These are phyloP conservation scores for Chaunax sp. DNA, from an alignment of 2,797 vertebrate genomes.

Conservation along the genomic window DNA sequence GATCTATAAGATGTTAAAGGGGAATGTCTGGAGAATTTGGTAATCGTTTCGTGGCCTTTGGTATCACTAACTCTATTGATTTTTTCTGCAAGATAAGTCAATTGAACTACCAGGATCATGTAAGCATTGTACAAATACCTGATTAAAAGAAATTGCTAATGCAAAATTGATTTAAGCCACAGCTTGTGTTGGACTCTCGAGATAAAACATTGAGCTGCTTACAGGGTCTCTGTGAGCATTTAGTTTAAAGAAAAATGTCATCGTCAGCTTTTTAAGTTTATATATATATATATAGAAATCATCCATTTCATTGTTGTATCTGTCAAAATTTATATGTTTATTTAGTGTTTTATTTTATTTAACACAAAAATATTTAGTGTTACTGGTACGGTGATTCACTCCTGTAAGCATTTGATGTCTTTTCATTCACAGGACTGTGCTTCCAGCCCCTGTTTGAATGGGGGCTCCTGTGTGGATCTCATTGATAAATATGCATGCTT, in stretches of 20 bases:
- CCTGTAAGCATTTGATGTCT: slow-evolving; percentile 19
- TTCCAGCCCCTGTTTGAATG: slow-evolving; percentile 80
- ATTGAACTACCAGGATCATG: slow-evolving; percentile 64
- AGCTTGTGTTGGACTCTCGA: slow-evolving; percentile 70
- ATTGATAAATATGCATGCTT: slow-evolving; percentile 81
- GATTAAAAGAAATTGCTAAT: slow-evolving; percentile 78
- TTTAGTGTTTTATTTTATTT: too few relatives aligned
- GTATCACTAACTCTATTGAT: slow-evolving; percentile 71
- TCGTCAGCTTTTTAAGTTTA: slow-evolving; percentile 17
- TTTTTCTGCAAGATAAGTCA: slow-evolving; percentile 61
- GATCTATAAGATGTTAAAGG: slow-evolving; percentile 33
- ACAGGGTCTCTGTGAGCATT: slow-evolving; percentile 52
- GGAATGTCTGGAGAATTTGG: slow-evolving; percentile 36
- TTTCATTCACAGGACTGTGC: slow-evolving; percentile 82
- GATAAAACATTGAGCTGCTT: slow-evolving; percentile 74
- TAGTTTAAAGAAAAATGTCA: slow-evolving; percentile 78
- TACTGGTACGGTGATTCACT: not conserved
- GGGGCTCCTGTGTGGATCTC: slow-evolving; percentile 85
- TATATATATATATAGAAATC: not conserved
- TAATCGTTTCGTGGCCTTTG: slow-evolving; percentile 55
- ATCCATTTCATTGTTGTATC: not conserved
- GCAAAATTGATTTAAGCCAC: slow-evolving; percentile 84
- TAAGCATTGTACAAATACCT: slow-evolving; percentile 75
- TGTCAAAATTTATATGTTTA: too few relatives aligned
- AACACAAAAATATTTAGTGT: not conserved